Evolutionary conservation across 2,113 vertebrate species (phyloP), one percentile per base, ranked within the genome.

Genomic region (Gnathonemus echidnorhynchus): DNA sequence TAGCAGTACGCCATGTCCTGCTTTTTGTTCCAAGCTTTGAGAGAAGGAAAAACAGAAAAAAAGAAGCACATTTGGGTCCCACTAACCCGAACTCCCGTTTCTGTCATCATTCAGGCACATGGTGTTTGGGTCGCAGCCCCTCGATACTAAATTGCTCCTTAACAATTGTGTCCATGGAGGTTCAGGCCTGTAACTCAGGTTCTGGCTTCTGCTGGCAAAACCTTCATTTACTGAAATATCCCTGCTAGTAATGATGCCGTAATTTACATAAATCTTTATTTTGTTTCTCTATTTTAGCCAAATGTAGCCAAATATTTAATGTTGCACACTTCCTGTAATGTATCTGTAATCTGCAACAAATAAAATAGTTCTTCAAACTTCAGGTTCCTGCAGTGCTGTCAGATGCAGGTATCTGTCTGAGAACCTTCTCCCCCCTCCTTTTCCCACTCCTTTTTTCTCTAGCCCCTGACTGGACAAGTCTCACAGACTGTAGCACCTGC

Each of bases 401-500:
- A 49, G 21, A 49, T n/a, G 21, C 24, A 74, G 70, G 39, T 35
- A 5, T 70, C 53, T 31, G 62, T 27, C 53, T 49, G 88, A 46
- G 39, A 89, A 24, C 2, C 39, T 86, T n/a, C 27, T 1, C 13
- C 15, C 50, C 50, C 39, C 39, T 39, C 39, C 39, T 39, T 39
- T 39, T 39, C 39, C 39, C 39, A 39, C 39, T 39, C 39, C 21
- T 86, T 48, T 49, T 27, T 39, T 77, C 15, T 77, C 70, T 17
- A 77, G 53, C 13, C 11, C 11, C 6, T 49, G 49, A 87, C 86
- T 52, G 49, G 13, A 80, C 74, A 39, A 31, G 58, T 17, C 88
- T 13, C 9, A 11, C 46, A 50, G 48, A 53, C 70, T 10, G 17
- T 56, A 31, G 89, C 90, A 92, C 90, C 90, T 91, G 91, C 86